These are phyloP conservation scores for Cavia porcellus DNA, from an alignment of 2,113 vertebrate genomes.

Conservation along the genomic window DNA sequence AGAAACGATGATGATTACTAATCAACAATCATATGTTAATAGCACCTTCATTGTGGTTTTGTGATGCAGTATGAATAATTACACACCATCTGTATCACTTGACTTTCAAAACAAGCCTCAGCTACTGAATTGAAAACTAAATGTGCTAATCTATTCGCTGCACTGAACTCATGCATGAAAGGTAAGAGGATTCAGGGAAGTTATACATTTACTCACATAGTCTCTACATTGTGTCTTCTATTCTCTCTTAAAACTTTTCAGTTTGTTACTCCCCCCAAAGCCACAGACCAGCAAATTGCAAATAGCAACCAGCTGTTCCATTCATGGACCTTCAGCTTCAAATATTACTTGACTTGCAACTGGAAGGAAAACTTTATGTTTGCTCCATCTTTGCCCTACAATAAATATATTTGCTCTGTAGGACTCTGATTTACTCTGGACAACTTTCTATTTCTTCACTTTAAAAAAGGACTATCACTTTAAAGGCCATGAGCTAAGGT, in stretches of 20 bases:
- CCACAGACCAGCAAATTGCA: background rate
- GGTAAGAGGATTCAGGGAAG: constrained; percentile 56
- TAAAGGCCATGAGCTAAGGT: background rate
- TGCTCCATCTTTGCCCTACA: background rate
- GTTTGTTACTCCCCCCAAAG: background rate
- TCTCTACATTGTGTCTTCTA: background rate
- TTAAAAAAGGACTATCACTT: background rate
- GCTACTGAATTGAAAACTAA: constrained; percentile 68
- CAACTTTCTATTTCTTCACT: constrained; percentile 29
- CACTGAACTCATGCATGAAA: constrained; percentile 58
- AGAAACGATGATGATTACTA: constrained; percentile 76
- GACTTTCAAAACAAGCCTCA: constrained; percentile 71
- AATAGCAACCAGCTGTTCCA: background rate
- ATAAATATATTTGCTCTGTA: background rate
- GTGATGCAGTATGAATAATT: constrained; percentile 80
- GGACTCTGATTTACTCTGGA: background rate
- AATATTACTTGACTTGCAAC: background rate
- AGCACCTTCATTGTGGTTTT: constrained; percentile 71
- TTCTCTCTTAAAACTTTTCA: background rate
- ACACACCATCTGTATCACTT: constrained; percentile 73
- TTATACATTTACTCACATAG: background rate
- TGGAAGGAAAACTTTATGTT: background rate
- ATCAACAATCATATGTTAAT: constrained; percentile 80
- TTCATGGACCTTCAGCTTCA: background rate
- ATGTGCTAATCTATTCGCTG: constrained; percentile 69